Percentiles rank a stretch among this genome's conserved stretches.
Evolutionary conservation across 2,888 invertebrate genomes (phyloP).

Genomic region (Hololepta plana): DNA sequence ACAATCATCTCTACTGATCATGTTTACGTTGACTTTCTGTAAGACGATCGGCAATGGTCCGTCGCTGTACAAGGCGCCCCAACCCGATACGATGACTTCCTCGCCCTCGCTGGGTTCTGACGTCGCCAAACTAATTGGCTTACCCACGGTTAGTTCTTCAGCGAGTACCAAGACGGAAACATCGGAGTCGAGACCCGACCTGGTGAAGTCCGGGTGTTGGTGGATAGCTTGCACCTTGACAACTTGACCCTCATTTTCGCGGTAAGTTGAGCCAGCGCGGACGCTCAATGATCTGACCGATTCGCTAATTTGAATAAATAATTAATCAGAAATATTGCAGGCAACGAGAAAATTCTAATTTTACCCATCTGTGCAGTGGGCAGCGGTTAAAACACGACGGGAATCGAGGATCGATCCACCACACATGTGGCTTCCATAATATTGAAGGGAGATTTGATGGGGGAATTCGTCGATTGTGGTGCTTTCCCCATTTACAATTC

Average conservation of each 20-base stretch:
- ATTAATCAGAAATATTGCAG: too few species aligned
- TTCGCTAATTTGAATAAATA: too few species aligned
- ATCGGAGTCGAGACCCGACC: conserved; percentile 5
- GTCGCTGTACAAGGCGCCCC: conserved; percentile 7
- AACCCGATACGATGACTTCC: conserved; percentile 1
- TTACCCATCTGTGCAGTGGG: conserved; percentile 1
- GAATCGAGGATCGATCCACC: background rate
- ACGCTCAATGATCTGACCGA: too few species aligned
- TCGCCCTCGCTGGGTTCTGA: conserved; percentile 1
- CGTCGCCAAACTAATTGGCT: conserved; percentile 4
- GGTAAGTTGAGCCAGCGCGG: conserved; percentile 8
- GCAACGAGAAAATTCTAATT: too few species aligned
- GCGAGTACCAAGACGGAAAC: conserved; percentile 7
- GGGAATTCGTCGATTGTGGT: conserved; percentile 5
- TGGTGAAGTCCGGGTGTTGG: conserved; percentile 6
- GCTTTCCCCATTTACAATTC: conserved; percentile 4
- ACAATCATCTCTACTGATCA: conserved; percentile 1
- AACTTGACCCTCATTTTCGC: conserved; percentile 7
- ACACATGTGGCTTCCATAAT: conserved; percentile 1
- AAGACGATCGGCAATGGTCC: conserved; percentile 4
- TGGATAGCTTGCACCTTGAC: conserved; percentile 5
- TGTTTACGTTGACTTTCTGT: conserved; percentile 2
- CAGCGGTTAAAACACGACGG: background rate
- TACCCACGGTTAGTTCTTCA: conserved; percentile 4
- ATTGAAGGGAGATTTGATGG: conserved; percentile 6